Conservation (phyloP, 2,797 vertebrate species). For the Glyptemys insculpta region DNA sequence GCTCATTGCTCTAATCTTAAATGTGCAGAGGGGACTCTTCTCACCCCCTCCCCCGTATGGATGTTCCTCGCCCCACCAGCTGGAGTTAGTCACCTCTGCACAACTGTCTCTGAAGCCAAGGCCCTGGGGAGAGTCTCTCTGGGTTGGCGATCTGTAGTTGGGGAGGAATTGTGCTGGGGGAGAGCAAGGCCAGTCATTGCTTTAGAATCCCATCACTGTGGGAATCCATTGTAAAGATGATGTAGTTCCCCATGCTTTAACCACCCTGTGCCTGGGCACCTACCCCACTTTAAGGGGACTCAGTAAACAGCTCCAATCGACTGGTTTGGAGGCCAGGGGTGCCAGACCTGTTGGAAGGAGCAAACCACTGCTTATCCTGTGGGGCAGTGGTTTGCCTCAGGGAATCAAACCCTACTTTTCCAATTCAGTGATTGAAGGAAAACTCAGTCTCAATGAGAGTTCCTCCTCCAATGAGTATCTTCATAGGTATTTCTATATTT, state of each 20-base stretch:
- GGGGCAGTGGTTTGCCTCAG: accelerated
- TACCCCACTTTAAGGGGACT: background rate
- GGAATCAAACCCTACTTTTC: background rate
- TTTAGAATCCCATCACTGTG: background rate
- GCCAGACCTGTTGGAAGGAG: background rate
- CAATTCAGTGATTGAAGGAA: background rate
- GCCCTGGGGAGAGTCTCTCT: no score
- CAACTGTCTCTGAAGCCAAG: background rate
- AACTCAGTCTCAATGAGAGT: background rate
- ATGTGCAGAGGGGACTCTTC: background rate
- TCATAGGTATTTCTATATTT: background rate
- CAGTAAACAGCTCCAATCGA: background rate
- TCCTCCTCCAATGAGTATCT: background rate
- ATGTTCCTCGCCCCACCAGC: no score
- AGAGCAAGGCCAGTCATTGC: background rate
- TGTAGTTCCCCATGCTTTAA: background rate
- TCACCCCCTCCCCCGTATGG: background rate
- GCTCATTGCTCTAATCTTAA: background rate
- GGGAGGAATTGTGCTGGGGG: background rate
- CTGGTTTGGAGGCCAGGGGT: background rate
- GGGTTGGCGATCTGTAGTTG: background rate
- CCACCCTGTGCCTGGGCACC: background rate
- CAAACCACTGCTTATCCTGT: background rate
- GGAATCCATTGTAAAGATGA: background rate
- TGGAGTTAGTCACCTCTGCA: background rate